Base-by-base conservation (phyloP, 2,888 invertebrate genomes). In the Cerastoderma edule region DNA sequence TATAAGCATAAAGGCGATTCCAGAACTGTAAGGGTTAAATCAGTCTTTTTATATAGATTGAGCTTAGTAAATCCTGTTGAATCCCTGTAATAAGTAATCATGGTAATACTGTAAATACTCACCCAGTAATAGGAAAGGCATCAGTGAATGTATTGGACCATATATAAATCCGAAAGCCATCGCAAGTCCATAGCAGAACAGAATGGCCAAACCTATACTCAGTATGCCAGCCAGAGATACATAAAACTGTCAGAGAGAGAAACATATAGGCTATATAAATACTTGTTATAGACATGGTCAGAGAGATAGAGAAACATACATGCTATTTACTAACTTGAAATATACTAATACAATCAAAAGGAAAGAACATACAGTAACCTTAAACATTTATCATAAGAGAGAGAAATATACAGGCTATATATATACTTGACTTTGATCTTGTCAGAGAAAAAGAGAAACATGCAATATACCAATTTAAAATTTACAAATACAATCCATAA, bases 101-200 rank as follows among this genome's bases (percentile, higher is more conserved):
- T n/a, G n/a, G n/a, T n/a, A n/a, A n/a, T n/a, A 46, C n/a, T 16
- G 2, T 50, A 2, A 50, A 27, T 10, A 92, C 84, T 96, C 94
- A 79, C 97, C 96, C 94, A 97, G 95, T 22, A 97, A 91, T 68
- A 97, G 94, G 92, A 97, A 96, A 8, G 97, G 97, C 85, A 97
- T 93, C 16, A 96, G 96, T 19, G 96, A 95, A 91, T 97, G 96
- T 5, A 97, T 95, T 0, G 97, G 97, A 0, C 96, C 96, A 91
- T 96, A 97, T 27, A 95, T 94, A 33, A 96, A 93, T 8, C 95
- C 95, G 78, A 96, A 90, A 6, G 95, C 90, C 2, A 96, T 96
- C 89, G 96, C 96, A 88, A 96, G 91, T 64, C 96, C 95, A 77
- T 95, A 94, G 0, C 96, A 95, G 63, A 95, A 94, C 6, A 95